Percentiles rank a stretch among this genome's conserved stretches.
Conservation (phyloP, 2,113 vertebrate genomes). For the Oxyura jamaicensis region DNA sequence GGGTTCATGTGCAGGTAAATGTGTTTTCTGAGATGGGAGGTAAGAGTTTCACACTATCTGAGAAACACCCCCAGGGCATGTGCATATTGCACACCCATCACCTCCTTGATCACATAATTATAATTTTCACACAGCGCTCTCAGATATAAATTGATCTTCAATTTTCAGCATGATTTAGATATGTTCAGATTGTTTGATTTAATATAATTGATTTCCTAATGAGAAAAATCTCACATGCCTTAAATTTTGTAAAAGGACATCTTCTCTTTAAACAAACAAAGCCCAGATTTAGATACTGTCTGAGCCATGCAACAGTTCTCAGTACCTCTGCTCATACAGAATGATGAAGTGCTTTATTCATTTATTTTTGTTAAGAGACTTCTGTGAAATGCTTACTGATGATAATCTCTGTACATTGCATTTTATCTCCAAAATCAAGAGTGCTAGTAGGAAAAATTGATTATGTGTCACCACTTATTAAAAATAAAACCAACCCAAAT, state of each 20-base stretch:
- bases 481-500: neutral
- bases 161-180: neutral
- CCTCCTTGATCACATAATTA: neutral
- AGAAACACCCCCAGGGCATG: slow-evolving; percentile 19
- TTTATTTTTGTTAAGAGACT: neutral
- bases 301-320: neutral
- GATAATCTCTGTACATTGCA: neutral
- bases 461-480: neutral
- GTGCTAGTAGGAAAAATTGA: neutral
- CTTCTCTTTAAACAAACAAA: neutral
- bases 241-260: neutral
- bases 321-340: neutral
- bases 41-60: slow-evolving; percentile 19
- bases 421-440: neutral
- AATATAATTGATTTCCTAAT: neutral
- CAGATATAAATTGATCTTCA: neutral
- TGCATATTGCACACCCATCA: neutral
- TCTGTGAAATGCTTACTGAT: neutral
- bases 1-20: slow-evolving; percentile 31
- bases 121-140: neutral
- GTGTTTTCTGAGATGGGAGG: slow-evolving; percentile 8
- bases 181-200: neutral
- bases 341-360: neutral
- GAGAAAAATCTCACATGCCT: neutral
- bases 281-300: neutral